Conservation (phyloP, 2,113 vertebrate species). For the Dasyurus viverrinus region DNA sequence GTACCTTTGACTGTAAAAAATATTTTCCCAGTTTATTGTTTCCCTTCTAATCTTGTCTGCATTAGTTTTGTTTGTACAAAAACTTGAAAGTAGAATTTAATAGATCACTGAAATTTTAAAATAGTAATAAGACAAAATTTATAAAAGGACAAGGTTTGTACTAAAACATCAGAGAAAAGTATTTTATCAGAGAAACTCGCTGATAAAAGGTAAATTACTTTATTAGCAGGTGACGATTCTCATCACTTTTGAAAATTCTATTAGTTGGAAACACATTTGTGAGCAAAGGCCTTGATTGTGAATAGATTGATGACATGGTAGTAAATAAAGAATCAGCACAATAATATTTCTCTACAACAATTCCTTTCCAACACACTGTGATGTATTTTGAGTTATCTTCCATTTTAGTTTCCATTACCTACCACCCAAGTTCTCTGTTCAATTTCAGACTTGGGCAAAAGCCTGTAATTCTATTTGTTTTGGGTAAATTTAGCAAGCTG, state of each 20-base stretch:
- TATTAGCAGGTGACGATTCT: conserved; percentile 66
- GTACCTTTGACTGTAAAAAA: too few relatives aligned
- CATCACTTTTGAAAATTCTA: conserved; percentile 42
- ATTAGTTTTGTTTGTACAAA: too few relatives aligned
- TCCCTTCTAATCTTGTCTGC: too few relatives aligned
- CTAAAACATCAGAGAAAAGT: conserved; percentile 55
- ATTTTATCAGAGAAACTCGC: conserved; percentile 39
- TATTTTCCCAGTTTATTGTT: too few relatives aligned
- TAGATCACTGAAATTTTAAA: conserved; percentile 51
- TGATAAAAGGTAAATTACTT: conserved; percentile 72
- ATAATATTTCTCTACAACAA: not conserved
- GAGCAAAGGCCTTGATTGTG: not conserved
- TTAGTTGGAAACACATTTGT: not conserved
- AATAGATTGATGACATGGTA: conserved; percentile 51
- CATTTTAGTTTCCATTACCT: conserved; percentile 62
- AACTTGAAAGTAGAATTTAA: conserved; percentile 17
- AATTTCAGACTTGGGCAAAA: conserved; percentile 77
- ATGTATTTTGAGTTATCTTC: conserved; percentile 57
- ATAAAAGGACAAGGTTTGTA: conserved; percentile 49
- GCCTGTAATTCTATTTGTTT: conserved; percentile 85
- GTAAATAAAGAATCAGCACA: conserved; percentile 52
- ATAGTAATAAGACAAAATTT: conserved; percentile 36
- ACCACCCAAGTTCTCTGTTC: conserved; percentile 76
- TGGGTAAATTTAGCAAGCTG: conserved; percentile 85
- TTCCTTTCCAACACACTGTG: not conserved